Evolutionary conservation across 2,113 vertebrate species (phyloP).

Genomic region (Chaenogobius annularis): DNA sequence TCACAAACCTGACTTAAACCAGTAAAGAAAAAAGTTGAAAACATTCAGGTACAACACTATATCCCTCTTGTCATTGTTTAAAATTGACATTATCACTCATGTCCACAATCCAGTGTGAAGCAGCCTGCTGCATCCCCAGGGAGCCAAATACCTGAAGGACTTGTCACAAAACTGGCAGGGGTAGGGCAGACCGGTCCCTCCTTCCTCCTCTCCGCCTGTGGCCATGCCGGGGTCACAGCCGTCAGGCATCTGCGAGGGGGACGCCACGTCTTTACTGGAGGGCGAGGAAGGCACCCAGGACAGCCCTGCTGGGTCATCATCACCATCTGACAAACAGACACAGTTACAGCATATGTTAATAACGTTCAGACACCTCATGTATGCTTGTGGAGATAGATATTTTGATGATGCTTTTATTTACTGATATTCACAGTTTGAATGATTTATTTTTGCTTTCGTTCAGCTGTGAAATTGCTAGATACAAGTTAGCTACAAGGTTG

Average conservation of each 20-base stretch:
- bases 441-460: background rate
- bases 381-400: background rate
- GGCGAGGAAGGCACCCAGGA: slow-evolving; percentile 99
- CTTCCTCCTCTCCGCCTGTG: slow-evolving; percentile 94
- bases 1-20: too few species aligned
- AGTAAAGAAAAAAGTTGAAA: too few species aligned
- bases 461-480: background rate
- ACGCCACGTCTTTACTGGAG: slow-evolving; percentile 99
- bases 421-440: background rate
- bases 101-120: background rate
- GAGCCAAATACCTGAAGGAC: slow-evolving; percentile 86
- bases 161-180: slow-evolving; percentile 99
- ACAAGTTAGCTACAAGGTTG: background rate
- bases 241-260: slow-evolving; percentile 95
- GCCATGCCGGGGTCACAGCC: slow-evolving; percentile 95
- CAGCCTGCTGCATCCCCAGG: background rate
- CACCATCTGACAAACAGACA: slow-evolving; percentile 85
- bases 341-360: slow-evolving; percentile 5
- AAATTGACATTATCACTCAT: slow-evolving; percentile 13
- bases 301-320: slow-evolving; percentile 93
- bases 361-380: too few species aligned
- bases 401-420: too few species aligned
- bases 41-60: too few species aligned
- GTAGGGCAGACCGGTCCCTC: slow-evolving; percentile 95
- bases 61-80: background rate